phyloP scores from a whole-genome alignment of 2,797 vertebrate genomes.

The Typhlichthys subterraneus region DNA sequence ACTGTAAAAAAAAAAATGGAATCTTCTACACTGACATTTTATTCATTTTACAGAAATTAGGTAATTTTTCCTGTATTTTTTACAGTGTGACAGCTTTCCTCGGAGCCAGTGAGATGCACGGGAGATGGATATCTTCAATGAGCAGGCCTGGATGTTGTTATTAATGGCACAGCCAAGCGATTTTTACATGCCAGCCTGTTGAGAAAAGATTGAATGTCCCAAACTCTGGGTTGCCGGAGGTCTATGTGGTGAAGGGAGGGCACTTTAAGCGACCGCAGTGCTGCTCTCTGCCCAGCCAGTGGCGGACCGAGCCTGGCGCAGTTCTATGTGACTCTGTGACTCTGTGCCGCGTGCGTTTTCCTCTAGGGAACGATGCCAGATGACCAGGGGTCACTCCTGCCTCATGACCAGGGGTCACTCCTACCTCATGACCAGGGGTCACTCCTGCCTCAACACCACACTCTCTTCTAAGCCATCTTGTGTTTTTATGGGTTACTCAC shows the following conservation, averaged over 20 bases:
- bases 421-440: too few species aligned
- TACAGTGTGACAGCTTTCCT: conserved; percentile 1
- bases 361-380: neutral
- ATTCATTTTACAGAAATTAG: too few species aligned
- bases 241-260: neutral
- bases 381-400: conserved; percentile 20
- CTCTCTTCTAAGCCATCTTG: conserved; percentile 1
- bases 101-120: conserved; percentile 25
- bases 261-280: too few species aligned
- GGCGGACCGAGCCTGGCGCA: too few species aligned
- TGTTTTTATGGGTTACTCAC: too few species aligned
- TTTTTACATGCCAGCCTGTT: conserved; percentile 7
- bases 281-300: too few species aligned
- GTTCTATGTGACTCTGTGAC: too few species aligned
- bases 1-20: too few species aligned
- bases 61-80: too few species aligned
- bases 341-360: too few species aligned
- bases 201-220: conserved; percentile 15
- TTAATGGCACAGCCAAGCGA: conserved; percentile 10
- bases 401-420: too few species aligned
- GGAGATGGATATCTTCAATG: conserved; percentile 12
- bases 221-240: conserved; percentile 21
- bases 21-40: too few species aligned
- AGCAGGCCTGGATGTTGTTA: conserved; percentile 15
- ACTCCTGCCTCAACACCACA: conserved; percentile 1